phyloP scores from a whole-genome alignment of 2,888 invertebrate genomes.

The Ethmia dodecea region DNA sequence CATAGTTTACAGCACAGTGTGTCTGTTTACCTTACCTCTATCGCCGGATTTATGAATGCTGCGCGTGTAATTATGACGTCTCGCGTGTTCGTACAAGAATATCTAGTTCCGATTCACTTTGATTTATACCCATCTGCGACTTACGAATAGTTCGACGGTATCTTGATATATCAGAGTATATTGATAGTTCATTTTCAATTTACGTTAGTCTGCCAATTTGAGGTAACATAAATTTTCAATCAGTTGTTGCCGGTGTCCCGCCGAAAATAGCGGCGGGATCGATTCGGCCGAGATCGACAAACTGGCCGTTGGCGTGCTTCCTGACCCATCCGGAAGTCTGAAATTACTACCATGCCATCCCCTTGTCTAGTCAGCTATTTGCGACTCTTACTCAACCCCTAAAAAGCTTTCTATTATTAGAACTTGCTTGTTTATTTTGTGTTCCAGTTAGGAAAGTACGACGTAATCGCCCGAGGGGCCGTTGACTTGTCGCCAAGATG shows the following conservation, averaged over 20 bases:
- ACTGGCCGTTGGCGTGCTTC: constrained; percentile 5
- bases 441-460: not conserved
- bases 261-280: constrained; percentile 61
- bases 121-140: too few species aligned
- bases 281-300: constrained; percentile 33
- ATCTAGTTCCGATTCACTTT: too few species aligned
- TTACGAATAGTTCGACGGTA: too few species aligned
- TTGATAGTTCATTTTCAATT: constrained; percentile 21
- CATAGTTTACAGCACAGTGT: constrained; percentile 43
- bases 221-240: constrained; percentile 49
- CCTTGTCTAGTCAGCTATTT: constrained; percentile 9
- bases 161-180: too few species aligned
- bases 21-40: constrained; percentile 59
- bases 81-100: too few species aligned
- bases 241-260: constrained; percentile 38
- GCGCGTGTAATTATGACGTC: constrained; percentile 56
- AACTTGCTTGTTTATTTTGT: constrained; percentile 6
- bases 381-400: constrained; percentile 3
- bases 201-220: constrained; percentile 19
- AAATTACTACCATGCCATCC: constrained; percentile 7
- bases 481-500: constrained; percentile 1
- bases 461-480: constrained; percentile 2
- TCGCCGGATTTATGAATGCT: constrained; percentile 60
- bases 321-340: constrained; percentile 8
- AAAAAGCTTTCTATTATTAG: constrained; percentile 13